Conservation (phyloP, 2,888 invertebrate species). For the Pteria penguin region DNA sequence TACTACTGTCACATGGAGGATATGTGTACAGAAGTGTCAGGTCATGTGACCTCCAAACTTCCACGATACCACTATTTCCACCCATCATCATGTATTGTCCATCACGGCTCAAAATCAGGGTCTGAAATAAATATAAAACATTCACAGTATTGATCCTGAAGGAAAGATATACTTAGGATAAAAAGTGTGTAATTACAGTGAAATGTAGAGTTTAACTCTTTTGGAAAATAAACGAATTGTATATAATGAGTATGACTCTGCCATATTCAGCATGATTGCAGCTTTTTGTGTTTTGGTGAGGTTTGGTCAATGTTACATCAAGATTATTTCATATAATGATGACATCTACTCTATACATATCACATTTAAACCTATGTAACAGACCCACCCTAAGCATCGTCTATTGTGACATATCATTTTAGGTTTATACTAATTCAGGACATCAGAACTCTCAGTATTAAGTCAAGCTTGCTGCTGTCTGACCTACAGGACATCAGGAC, state of each 20-base stretch:
- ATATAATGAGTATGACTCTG: not conserved
- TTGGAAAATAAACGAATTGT: not conserved
- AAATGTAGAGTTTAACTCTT: not conserved
- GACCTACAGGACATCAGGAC: no score
- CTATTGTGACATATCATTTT: no score
- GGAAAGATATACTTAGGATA: not conserved
- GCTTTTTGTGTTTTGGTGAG: no score
- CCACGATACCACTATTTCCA: constrained; percentile 97
- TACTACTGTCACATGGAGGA: constrained; percentile 97
- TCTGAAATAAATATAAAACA: constrained; percentile 80
- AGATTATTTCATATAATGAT: no score
- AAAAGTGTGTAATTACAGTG: not conserved
- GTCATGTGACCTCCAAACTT: constrained; percentile 99
- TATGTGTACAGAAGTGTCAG: constrained; percentile 98
- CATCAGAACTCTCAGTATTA: no score
- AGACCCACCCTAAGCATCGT: no score
- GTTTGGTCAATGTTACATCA: no score
- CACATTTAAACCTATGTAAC: no score
- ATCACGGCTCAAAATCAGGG: constrained; percentile 92
- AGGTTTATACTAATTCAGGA: no score
- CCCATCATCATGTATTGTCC: constrained; percentile 99
- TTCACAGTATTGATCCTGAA: not conserved
- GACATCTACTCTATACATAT: no score
- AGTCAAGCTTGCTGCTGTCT: no score
- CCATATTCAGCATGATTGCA: no score